Evolutionary conservation across 2,888 invertebrate species (phyloP).

Genomic region (Neoascia interrupta): DNA sequence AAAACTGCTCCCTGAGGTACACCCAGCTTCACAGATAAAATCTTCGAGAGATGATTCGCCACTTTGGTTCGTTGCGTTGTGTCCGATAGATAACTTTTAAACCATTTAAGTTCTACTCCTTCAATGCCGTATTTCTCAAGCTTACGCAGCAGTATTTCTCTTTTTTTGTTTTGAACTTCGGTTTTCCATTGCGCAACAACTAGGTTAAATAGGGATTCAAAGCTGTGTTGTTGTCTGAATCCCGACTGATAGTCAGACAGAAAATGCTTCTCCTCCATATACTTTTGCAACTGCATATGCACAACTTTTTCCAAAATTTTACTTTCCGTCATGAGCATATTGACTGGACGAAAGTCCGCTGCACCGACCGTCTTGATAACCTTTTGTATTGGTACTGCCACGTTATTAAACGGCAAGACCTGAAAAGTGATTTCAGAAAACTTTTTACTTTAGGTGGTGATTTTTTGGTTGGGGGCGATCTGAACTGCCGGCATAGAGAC

Average conservation of each 20-base stretch:
- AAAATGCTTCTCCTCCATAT: background rate
- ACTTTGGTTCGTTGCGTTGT: constrained; percentile 9
- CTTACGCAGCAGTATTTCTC: constrained; percentile 8
- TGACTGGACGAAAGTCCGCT: constrained; percentile 1
- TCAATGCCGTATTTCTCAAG: background rate
- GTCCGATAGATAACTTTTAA: constrained; percentile 5
- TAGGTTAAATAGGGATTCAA: background rate
- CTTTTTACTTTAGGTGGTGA: too few species aligned
- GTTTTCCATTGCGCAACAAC: constrained; percentile 3
- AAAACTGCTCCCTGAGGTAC: constrained; percentile 42
- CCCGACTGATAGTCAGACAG: background rate
- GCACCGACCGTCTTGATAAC: background rate
- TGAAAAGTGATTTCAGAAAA: too few species aligned
- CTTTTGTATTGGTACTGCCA: background rate
- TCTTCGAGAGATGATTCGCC: background rate
- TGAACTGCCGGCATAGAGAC: too few species aligned
- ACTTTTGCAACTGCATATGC: background rate
- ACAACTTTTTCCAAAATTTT: constrained; percentile 1
- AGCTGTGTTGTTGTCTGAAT: constrained; percentile 3
- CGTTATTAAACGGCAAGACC: too few species aligned
- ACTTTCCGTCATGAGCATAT: background rate
- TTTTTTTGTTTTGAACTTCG: background rate
- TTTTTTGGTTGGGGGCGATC: too few species aligned
- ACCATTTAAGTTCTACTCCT: constrained; percentile 9
- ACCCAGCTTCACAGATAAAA: constrained; percentile 10